Evolutionary conservation across 2,797 vertebrate species (phyloP).

Genomic region (Aselliscus stoliczkanus): DNA sequence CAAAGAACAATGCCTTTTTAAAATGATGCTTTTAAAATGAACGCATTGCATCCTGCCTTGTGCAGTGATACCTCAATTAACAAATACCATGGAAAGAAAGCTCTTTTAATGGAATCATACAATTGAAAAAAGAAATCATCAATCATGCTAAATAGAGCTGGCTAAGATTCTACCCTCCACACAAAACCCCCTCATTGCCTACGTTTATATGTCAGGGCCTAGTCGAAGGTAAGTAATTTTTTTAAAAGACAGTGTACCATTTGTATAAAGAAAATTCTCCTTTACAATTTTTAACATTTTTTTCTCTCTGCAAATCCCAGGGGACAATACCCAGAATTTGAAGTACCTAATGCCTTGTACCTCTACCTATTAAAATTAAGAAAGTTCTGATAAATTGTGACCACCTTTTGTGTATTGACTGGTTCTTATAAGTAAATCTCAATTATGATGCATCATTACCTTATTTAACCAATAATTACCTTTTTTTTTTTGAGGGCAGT

Average conservation of each 20-base stretch:
- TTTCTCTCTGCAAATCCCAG: background rate
- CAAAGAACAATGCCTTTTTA: constrained; percentile 33
- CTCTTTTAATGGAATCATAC: background rate
- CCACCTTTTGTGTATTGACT: background rate
- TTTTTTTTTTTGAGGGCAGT: too few species aligned
- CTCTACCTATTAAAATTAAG: background rate
- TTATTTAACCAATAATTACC: too few species aligned
- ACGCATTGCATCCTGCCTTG: background rate
- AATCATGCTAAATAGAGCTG: background rate
- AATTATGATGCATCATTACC: background rate
- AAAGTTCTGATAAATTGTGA: background rate
- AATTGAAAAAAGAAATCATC: background rate
- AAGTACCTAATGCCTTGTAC: background rate
- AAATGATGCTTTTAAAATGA: constrained; percentile 36
- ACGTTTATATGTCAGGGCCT: background rate
- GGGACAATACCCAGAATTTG: background rate
- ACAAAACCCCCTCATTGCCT: background rate
- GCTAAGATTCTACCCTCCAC: background rate
- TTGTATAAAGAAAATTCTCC: background rate
- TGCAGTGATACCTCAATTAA: constrained; percentile 24
- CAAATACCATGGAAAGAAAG: background rate
- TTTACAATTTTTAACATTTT: background rate
- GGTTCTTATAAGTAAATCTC: background rate
- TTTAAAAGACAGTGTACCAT: background rate
- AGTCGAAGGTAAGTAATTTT: background rate